phyloP scores from a whole-genome alignment of 2,113 vertebrate species.

The Entelurus aequoreus region DNA sequence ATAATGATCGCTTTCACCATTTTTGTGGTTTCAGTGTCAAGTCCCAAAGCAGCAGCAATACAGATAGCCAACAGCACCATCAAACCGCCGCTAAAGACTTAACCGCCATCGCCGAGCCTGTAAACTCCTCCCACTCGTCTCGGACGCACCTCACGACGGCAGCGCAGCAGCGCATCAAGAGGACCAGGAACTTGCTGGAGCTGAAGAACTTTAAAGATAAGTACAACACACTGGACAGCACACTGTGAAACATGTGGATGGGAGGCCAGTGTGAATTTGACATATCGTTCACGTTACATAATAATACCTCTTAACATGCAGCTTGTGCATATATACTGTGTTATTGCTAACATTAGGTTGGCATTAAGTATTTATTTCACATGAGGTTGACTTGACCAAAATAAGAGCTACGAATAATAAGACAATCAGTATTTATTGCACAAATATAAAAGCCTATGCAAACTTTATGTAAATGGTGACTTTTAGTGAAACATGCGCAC shows the following conservation, averaged over 20 bases:
- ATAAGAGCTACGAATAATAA: constrained; percentile 19
- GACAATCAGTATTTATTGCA: constrained; percentile 67
- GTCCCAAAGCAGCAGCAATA: constrained; percentile 51
- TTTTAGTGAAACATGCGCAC: constrained; percentile 10
- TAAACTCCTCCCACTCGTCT: constrained; percentile 65
- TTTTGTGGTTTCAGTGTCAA: constrained; percentile 54
- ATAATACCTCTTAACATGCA: constrained; percentile 14
- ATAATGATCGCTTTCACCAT: constrained; percentile 14
- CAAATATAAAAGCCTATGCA: constrained; percentile 43
- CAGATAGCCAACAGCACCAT: constrained; percentile 78
- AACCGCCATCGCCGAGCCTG: constrained; percentile 71
- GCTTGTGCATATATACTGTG: constrained; percentile 15
- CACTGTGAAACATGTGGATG: constrained; percentile 67
- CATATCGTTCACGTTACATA: not conserved
- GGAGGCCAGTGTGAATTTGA: not conserved
- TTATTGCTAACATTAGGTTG: constrained; percentile 27
- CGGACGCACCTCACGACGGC: constrained; percentile 85
- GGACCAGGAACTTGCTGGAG: constrained; percentile 91
- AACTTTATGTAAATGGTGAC: constrained; percentile 16
- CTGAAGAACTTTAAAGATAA: constrained; percentile 98
- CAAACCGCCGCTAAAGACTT: constrained; percentile 91
- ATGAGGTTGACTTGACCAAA: constrained; percentile 54
- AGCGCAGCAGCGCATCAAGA: constrained; percentile 87
- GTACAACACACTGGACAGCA: constrained; percentile 94
- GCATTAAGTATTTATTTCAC: not conserved